Evolutionary conservation across 2,888 invertebrate species (phyloP).

Genomic region (Caenorhabditis sp.): DNA sequence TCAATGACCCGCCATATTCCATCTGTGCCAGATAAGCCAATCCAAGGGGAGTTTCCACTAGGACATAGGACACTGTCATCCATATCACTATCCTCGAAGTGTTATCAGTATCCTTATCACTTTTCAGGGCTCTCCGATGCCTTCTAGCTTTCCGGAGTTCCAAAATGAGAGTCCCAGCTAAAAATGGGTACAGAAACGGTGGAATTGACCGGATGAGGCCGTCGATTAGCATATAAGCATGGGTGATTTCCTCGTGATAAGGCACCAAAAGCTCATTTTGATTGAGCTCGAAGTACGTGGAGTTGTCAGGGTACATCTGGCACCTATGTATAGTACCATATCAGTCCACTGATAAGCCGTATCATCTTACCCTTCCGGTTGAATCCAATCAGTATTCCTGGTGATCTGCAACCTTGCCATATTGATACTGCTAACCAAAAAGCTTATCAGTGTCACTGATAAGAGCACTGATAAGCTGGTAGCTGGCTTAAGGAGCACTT

Average conservation of each 20-base stretch:
- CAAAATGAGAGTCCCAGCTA: not conserved
- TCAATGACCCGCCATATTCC: no score
- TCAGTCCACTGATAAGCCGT: not conserved
- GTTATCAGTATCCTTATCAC: constrained; percentile 1
- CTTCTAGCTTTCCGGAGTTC: not conserved
- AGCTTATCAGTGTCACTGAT: no score
- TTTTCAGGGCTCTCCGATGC: not conserved
- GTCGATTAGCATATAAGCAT: not conserved
- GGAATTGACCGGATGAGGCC: not conserved
- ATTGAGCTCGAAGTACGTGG: not conserved
- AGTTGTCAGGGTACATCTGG: no score
- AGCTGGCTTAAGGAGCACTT: not conserved
- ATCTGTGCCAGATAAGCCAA: not conserved
- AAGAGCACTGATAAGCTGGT: not conserved
- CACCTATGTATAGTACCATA: no score
- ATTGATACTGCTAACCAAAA: no score
- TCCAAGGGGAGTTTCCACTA: not conserved
- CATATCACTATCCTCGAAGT: not conserved
- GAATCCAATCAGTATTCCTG: no score
- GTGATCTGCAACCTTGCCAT: no score
- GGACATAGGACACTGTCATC: not conserved
- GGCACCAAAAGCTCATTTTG: no score
- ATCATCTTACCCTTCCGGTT: no score
- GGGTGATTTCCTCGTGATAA: not conserved
- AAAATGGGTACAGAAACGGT: not conserved